Percentiles rank a stretch among this genome's conserved stretches.
phyloP scores from a whole-genome alignment of 64 coral and sea anemone species.

The Porites australiensis region DNA sequence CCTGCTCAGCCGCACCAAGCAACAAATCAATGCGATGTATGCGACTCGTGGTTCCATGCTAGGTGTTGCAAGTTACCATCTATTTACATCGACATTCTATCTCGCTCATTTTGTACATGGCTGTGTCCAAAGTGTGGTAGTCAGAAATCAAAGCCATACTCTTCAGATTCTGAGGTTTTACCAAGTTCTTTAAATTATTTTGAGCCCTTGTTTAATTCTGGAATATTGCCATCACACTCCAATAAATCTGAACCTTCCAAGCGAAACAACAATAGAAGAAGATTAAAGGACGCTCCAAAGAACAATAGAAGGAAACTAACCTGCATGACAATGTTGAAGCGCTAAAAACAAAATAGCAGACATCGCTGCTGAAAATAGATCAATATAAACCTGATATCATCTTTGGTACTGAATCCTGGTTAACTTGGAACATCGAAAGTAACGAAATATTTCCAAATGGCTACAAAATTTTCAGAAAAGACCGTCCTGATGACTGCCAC shows the following conservation, averaged over 20 bases:
- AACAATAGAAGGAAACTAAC: no score
- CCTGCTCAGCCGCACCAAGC: conserved; percentile 6
- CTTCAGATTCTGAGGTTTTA: conserved; percentile 28
- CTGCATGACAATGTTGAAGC: no score
- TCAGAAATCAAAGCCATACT: conserved; percentile 12
- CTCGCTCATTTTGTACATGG: conserved; percentile 11
- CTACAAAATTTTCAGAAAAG: no score
- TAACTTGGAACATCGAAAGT: neutral
- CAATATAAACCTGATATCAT: conserved; percentile 13
- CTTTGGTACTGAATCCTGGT: conserved; percentile 9
- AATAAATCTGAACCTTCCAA: conserved; percentile 32
- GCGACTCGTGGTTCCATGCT: conserved; percentile 26
- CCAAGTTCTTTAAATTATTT: conserved; percentile 34
- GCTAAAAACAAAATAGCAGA: conserved; percentile 42
- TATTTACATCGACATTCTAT: conserved; percentile 17
- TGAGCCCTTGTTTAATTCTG: conserved; percentile 16
- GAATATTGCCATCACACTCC: conserved; percentile 6
- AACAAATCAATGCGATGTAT: conserved; percentile 32
- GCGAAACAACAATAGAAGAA: no score
- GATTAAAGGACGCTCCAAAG: no score
- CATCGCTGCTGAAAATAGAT: conserved; percentile 31
- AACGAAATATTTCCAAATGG: neutral
- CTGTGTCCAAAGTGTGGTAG: conserved; percentile 21
- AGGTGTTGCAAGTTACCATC: conserved; percentile 36
- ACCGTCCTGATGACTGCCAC: no score